These are phyloP conservation scores for Xiphias gladius DNA, from an alignment of 2,113 vertebrate species.

Conservation along the genomic window DNA sequence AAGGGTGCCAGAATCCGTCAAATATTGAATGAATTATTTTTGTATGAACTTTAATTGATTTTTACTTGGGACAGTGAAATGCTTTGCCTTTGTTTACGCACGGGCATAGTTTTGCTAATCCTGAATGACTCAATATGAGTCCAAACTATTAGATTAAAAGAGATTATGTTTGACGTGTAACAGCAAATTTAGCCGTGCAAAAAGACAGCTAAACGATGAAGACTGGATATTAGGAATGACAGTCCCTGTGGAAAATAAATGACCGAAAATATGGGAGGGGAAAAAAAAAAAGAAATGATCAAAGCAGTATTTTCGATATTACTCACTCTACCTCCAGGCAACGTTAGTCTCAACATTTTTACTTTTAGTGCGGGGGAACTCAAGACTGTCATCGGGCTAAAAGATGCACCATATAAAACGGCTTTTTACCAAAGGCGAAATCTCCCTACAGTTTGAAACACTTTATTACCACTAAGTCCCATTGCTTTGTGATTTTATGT, in stretches of 20 bases:
- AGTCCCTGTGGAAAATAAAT: neutral
- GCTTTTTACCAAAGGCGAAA: slow-evolving; percentile 51
- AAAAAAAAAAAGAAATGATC: neutral
- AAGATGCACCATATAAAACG: slow-evolving; percentile 51
- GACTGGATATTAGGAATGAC: neutral
- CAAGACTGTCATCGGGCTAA: slow-evolving; percentile 19
- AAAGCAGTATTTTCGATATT: neutral
- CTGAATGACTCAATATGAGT: neutral
- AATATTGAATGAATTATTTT: neutral
- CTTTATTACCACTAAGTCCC: slow-evolving; percentile 52
- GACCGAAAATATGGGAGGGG: neutral
- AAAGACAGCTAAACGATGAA: neutral
- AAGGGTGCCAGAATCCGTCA: neutral
- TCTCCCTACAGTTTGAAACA: slow-evolving; percentile 45
- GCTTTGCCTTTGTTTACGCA: slow-evolving; percentile 8
- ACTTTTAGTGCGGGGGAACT: slow-evolving; percentile 35
- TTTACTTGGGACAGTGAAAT: neutral
- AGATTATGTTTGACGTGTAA: neutral
- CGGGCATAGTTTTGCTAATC: neutral
- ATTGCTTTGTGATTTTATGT: slow-evolving; percentile 54
- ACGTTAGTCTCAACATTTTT: slow-evolving; percentile 17
- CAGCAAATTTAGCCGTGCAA: neutral
- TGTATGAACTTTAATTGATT: neutral
- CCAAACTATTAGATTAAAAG: neutral
- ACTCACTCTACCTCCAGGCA: neutral